Evolutionary conservation across 1,140 invertebrate species (phyloP), one percentile per base, ranked within the genome.

Genomic region (Homalodisca vitripennis): DNA sequence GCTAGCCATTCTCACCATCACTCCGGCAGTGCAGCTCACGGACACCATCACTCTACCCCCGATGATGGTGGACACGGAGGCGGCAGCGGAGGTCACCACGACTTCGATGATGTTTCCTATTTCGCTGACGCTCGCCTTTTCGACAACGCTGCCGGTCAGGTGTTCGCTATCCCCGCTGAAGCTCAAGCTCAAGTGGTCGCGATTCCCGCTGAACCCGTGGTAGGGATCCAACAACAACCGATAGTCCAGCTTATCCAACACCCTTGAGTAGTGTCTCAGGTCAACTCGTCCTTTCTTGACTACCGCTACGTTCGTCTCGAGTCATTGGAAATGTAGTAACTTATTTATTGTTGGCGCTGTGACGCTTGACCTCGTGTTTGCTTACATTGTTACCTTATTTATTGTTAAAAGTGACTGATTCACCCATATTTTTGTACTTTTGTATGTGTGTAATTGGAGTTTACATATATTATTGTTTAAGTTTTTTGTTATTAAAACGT

Each of bases 301-400:
- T n/a, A n/a, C n/a, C n/a, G n/a, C n/a, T n/a, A n/a, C n/a, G n/a
- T n/a, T n/a, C n/a, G n/a, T 53, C 48, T 53, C 6, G 26, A 60
- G 55, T 60, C 55, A 60, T 13, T 60, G 55, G 22, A 41, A 41
- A 17, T 30, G 24, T 60, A 60, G 55, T 60, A 60, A n/a, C 20
- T 53, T 53, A 60, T 27, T 60, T 60, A 60, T 60, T 60, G 14
- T 60, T 60, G 14, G 27, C 26, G 55, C 55, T 20, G 10, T 22
- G 48, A 14, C 24, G 22, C 55, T n/a, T 22, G 22, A 22, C 14
- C 27, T 10, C 2, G 2, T 29, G 55, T 60, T 60, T 60, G 29
- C 55, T 10, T 26, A 60, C 14, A 27, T 60, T 60, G 55, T 60
- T 60, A 60, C 55, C 55, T 41, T 60, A 60, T 60, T 60, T 60